Base-by-base conservation (phyloP, 2,113 vertebrate genomes). In the Nycticryphes semicollaris region DNA sequence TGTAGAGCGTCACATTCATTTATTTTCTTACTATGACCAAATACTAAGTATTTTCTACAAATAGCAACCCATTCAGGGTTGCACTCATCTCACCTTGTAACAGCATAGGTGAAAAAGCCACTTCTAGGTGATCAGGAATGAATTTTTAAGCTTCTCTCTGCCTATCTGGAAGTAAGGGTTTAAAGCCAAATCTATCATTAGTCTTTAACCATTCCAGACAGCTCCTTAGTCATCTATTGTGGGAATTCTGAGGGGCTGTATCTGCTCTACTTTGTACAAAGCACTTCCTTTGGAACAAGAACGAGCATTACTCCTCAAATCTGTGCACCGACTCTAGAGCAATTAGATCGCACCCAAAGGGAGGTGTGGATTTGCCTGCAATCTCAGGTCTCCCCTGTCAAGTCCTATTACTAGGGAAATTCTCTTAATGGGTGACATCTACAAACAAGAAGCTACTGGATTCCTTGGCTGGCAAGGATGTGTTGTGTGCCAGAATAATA, bases 171-270 rank as follows among this genome's bases (percentile, higher is more conserved):
- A 73, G 48, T 3, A 60, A 4, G 19, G 9, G 14, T 66, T 83
- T 79, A n/a, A 51, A 85, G 45, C 27, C 78, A 92, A 76, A 60
- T 25, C 39, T 85, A 35, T 57, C 48, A 4, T 28, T 85, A 48
- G 24, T 83, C 62, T 72, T 72, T 54, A 87, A 60, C 28, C n/a
- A 45, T n/a, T 74, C 48, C 20, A 37, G 79, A 74, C 30, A 64
- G 16, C 35, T 90, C 75, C 53, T 80, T 79, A 50, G n/a, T 72
- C 85, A 90, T 79, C 90, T 90, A 74, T 66, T 88, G 53, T 53
- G 75, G 88, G 39, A 95, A 94, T 93, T 87, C 43, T 45, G 54
- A 94, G 17, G 17, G 33, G 48, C 57, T 95, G 22, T 85, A 88
- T 69, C 92, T 83, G 79, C 67, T 96, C 39, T 45, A 5, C 45